These are phyloP conservation scores for Astropecten irregularis DNA, from an alignment of 53 echinoderm and acorn worm genomes.

Conservation along the genomic window DNA sequence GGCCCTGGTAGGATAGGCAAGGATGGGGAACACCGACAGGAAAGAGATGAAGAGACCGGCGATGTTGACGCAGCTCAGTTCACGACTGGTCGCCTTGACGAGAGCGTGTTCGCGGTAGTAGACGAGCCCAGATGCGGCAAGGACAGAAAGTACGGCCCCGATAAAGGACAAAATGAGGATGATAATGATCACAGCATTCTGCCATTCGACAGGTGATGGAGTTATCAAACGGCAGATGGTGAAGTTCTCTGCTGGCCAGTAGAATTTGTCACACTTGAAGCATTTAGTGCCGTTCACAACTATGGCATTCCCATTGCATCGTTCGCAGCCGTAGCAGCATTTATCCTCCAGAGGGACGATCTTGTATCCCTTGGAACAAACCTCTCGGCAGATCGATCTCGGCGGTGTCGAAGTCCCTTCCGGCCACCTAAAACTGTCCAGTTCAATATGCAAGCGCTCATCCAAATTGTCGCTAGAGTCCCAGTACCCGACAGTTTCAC, in stretches of 20 bases:
- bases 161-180: constrained; percentile 16
- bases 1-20: constrained; percentile 40
- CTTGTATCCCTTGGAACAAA: constrained; percentile 40
- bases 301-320: constrained; percentile 37
- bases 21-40: constrained; percentile 27
- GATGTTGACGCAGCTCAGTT: constrained; percentile 63
- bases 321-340: constrained; percentile 54
- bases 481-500: constrained; percentile 43
- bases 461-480: neutral
- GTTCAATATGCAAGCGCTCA: constrained; percentile 4
- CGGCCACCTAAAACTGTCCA: neutral
- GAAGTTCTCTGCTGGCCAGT: constrained; percentile 72
- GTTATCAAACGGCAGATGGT: constrained; percentile 59
- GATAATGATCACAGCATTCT: constrained; percentile 17
- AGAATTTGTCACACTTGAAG: constrained; percentile 51
- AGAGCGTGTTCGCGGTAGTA: constrained; percentile 55
- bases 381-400: constrained; percentile 33
- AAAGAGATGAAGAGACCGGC: constrained; percentile 61
- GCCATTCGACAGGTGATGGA: constrained; percentile 50
- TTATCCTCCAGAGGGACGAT: constrained; percentile 46
- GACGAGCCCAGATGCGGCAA: constrained; percentile 21
- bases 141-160: constrained; percentile 4
- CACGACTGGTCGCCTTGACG: constrained; percentile 77
- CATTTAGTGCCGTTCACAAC: constrained; percentile 54
- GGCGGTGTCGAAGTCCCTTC: constrained; percentile 4